Conservation (phyloP, 2,888 invertebrate genomes). For the Hypercompe scribonia region DNA sequence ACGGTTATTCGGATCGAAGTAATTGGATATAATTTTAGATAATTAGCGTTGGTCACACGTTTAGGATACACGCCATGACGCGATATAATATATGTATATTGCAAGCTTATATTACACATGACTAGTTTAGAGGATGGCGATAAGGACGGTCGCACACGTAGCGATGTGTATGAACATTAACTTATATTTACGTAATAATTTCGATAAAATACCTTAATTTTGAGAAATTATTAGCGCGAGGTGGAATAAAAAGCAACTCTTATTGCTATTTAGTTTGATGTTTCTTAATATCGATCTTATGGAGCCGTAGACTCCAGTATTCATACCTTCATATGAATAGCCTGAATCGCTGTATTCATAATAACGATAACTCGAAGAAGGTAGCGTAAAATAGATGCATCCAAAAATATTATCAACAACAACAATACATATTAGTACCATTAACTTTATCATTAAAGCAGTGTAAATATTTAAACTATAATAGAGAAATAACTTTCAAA, state of each 20-base stretch:
- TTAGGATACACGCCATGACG: slow-evolving; percentile 65
- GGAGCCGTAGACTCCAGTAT: slow-evolving; percentile 38
- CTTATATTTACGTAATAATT: slow-evolving; percentile 76
- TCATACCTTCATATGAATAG: slow-evolving; percentile 58
- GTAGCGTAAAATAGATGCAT: slow-evolving; percentile 81
- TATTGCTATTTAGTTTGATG: slow-evolving; percentile 53
- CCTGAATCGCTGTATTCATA: slow-evolving; percentile 61
- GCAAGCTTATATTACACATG: slow-evolving; percentile 76
- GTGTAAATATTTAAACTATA: slow-evolving; percentile 84
- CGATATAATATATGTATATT: slow-evolving; percentile 57
- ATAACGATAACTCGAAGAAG: slow-evolving; percentile 77
- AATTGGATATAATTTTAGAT: slow-evolving; percentile 54
- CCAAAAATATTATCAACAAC: slow-evolving; percentile 84
- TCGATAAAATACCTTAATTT: slow-evolving; percentile 78
- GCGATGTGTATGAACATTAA: slow-evolving; percentile 79
- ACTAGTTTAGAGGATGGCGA: slow-evolving; percentile 87
- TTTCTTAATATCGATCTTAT: slow-evolving; percentile 52
- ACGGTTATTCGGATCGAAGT: slow-evolving; percentile 41
- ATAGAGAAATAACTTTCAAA: slow-evolving; percentile 78
- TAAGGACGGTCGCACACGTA: slow-evolving; percentile 84
- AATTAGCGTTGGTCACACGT: slow-evolving; percentile 64
- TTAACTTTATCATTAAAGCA: slow-evolving; percentile 83
- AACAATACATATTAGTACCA: slow-evolving; percentile 81
- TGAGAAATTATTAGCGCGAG: slow-evolving; percentile 80
- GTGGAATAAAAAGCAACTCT: slow-evolving; percentile 72